Evolutionary conservation across 1,140 invertebrate species (phyloP), one percentile per base, ranked within the genome.

Genomic region (Nephila pilipes): DNA sequence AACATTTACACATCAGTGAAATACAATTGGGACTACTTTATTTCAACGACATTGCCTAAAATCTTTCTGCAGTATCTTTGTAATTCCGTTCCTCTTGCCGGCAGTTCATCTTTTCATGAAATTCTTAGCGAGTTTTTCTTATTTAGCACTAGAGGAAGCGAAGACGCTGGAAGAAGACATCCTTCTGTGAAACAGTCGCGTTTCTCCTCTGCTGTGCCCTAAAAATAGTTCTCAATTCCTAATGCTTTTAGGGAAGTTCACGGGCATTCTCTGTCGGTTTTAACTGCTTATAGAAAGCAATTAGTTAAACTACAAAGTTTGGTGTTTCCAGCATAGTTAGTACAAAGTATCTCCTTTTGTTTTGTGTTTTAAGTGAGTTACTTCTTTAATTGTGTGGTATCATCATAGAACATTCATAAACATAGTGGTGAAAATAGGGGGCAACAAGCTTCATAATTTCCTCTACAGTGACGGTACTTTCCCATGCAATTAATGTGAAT

Each of bases 171-270:
- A 29, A 32, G 32, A 87, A 60, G 85, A 87, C 32, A 60, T 85
- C 83, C 83, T 60, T 60, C 36, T 46, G 46, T 81, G 46, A 55
- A 22, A 18, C 80, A 81, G 80, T 29, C 85, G 85, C 85, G 55
- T 83, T 65, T 83, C 58, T 46, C 89, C 54, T 36, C 36, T 80
- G 54, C 46, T 79, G 12, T 55, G 25, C 58, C 75, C 89, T 91
- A 91, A 63, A 91, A 91, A 91, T 83, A 91, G 79, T 58, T 54
- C 60, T 38, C 29, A 32, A 54, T 32, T 63, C 57, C 55, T 22
- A 54, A 57, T 91, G 38, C 79, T n/a, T 60, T 83, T 83, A 25
- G 38, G 69, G 75, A 91, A 91, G 79, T 91, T 91, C 57, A 91
- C 36, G 89, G 88, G 29, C 88, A 57, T 63, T 32, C 22, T 58